Evolutionary conservation across 2,797 vertebrate species (phyloP).

Genomic region (Hippocampus kuda): DNA sequence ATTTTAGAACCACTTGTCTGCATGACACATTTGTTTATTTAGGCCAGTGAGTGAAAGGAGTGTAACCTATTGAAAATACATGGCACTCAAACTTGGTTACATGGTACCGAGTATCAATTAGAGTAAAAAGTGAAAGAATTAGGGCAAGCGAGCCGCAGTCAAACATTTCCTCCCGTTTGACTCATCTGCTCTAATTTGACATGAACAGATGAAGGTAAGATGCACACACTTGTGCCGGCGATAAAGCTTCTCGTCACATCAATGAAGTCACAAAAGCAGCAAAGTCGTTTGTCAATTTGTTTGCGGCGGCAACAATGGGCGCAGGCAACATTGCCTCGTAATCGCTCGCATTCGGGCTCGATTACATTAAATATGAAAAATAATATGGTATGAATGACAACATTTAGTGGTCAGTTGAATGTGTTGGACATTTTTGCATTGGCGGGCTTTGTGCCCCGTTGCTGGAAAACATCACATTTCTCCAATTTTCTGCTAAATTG

Average conservation of each 20-base stretch:
- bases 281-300: not conserved
- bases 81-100: not conserved
- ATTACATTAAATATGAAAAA: not conserved
- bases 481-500: too few species aligned
- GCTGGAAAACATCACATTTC: too few species aligned
- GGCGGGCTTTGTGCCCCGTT: too few species aligned
- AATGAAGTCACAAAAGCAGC: not conserved
- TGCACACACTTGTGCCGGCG: constrained; percentile 15
- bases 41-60: too few species aligned
- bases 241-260: constrained; percentile 36
- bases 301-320: not conserved
- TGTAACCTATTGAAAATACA: too few species aligned
- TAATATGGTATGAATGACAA: not conserved
- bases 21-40: too few species aligned
- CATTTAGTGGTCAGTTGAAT: too few species aligned
- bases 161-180: constrained; percentile 22
- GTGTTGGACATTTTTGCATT: too few species aligned
- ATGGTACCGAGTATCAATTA: constrained; percentile 10
- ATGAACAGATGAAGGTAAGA: constrained; percentile 34
- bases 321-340: not conserved
- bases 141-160: constrained; percentile 35
- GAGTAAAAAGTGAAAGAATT: constrained; percentile 44
- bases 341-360: not conserved
- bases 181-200: constrained; percentile 35
- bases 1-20: too few species aligned